Evolutionary conservation across 1,140 invertebrate species (phyloP), one percentile per base, ranked within the genome.

Genomic region (Heliothis virescens): DNA sequence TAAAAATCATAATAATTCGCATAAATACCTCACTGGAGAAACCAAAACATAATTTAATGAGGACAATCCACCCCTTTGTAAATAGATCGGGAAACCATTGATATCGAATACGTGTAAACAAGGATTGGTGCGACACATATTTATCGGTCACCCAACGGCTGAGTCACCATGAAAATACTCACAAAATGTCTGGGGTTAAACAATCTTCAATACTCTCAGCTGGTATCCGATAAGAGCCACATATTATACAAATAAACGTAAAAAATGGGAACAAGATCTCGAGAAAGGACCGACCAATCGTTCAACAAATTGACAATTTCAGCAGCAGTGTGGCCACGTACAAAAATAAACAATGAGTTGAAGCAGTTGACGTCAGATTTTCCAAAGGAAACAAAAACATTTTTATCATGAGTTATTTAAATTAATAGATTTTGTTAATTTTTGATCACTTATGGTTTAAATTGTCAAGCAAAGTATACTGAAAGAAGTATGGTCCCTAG

Each of bases 71-170:
- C 92, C 92, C 92, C 92, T 93, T 93, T 91, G 90, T 92, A 93
- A 93, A 92, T 90, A 91, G 81, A 88, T 87, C 79, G 79, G 83
- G 76, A 79, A 82, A 86, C 84, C 81, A 88, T 80, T 83, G 83
- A 86, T 84, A 82, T 82, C 87, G 82, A 87, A 91, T 89, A 94
- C 92, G 92, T 94, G 92, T 94, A 93, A 93, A 94, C 93, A 93
- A 93, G 86, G 79, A 65, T 80, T 57, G 52, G 81, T 76, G 76
- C 47, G 34, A 84, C 81, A 82, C 65, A 84, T 82, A 83, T 83
- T 87, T 79, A 15, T 16, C 21, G 63, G 75, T 26, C 73, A 72
- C 57, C 73, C 79, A 50, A 29, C 26, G 29, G 50, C 47, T 48
- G 67, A 59, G 62, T 75, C 71, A 48, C 55, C n/a, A 15, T 79